Evolutionary conservation across 2,113 vertebrate genomes (phyloP).

Genomic region (Ictalurus punctatus): DNA sequence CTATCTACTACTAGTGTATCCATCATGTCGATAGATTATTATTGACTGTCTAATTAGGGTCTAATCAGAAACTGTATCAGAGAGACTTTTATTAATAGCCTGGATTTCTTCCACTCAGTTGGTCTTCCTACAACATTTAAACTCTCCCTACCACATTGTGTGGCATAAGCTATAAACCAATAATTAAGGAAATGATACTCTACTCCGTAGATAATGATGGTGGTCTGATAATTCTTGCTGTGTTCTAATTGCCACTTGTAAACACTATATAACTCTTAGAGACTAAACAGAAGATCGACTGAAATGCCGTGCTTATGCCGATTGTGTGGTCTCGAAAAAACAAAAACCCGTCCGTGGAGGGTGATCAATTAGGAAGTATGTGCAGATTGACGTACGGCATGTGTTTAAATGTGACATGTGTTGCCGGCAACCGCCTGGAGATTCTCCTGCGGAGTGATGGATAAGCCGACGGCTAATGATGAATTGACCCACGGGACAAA

Average conservation of each 20-base stretch:
- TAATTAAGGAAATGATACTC: not conserved
- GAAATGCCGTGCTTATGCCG: not conserved
- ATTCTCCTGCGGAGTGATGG: conserved; percentile 56
- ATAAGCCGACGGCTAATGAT: conserved; percentile 50
- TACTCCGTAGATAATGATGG: not conserved
- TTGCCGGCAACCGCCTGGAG: conserved; percentile 38
- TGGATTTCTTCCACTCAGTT: not conserved
- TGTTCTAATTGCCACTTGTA: not conserved
- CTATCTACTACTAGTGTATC: not conserved
- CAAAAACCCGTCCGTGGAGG: not conserved
- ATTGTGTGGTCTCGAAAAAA: conserved; percentile 1
- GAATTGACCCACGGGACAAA: conserved; percentile 64
- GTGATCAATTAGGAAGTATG: conserved; percentile 42
- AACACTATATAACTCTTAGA: not conserved
- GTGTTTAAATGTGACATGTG: conserved; percentile 43
- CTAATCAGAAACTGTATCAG: not conserved
- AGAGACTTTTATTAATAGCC: not conserved
- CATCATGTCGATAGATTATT: not conserved
- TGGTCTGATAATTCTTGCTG: not conserved
- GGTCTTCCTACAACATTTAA: not conserved
- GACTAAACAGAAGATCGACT: not conserved
- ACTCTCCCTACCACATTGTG: not conserved
- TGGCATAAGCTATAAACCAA: not conserved
- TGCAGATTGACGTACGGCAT: conserved; percentile 45
- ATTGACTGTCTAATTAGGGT: no score